Percentiles rank a stretch among this genome's conserved stretches.
Evolutionary conservation across 53 echinoderm and acorn worm species (phyloP).

Genomic region (Arbacia lixula): DNA sequence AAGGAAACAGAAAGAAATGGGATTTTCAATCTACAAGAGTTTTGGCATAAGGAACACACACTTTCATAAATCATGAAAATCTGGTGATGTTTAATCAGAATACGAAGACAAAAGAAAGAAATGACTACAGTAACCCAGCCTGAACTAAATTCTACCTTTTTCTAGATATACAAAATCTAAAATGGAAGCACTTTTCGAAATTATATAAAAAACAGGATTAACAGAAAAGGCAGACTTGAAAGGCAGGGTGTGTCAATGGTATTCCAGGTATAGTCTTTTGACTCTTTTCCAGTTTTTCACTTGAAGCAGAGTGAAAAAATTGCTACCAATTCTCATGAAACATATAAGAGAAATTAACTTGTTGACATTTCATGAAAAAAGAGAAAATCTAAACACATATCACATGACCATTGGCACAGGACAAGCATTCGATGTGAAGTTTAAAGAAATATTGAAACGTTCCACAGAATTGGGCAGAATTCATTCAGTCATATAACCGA

Average conservation of each 20-base stretch:
- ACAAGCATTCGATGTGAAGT: too few species aligned
- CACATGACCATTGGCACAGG: too few species aligned
- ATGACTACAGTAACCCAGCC: conserved; percentile 13
- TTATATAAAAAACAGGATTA: conserved; percentile 8
- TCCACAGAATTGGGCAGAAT: too few species aligned
- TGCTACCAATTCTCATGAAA: too few species aligned
- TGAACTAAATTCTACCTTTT: conserved; percentile 1
- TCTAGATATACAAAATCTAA: conserved; percentile 38
- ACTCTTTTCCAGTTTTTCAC: background rate
- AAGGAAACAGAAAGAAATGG: background rate
- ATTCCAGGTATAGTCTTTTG: background rate
- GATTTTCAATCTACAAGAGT: background rate
- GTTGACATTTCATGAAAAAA: background rate
- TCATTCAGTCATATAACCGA: too few species aligned
- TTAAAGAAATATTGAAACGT: too few species aligned
- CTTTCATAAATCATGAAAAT: background rate
- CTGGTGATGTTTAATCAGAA: conserved; percentile 2
- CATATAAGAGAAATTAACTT: background rate
- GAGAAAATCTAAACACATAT: background rate
- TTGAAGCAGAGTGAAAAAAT: conserved; percentile 16
- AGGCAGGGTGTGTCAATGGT: conserved; percentile 19
- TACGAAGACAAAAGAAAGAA: conserved; percentile 2
- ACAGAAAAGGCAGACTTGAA: conserved; percentile 30
- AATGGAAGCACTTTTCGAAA: conserved; percentile 53
- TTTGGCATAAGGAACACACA: conserved; percentile 44